Evolutionary conservation across 92 coral and sea anemone genomes (phyloP).

Genomic region (Umimayanthus kanabou): DNA sequence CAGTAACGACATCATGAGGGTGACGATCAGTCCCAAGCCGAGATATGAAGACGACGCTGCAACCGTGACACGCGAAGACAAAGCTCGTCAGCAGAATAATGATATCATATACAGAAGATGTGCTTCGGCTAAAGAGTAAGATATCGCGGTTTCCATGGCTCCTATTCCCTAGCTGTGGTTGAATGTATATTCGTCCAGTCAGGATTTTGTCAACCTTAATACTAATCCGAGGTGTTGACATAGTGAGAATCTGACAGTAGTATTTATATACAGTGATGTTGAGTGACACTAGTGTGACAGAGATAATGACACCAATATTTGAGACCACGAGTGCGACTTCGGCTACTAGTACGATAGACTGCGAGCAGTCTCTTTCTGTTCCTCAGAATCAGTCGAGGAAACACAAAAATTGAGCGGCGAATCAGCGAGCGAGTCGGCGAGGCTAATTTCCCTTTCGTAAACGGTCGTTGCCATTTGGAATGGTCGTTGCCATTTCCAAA

Average conservation of each 20-base stretch:
- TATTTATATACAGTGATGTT: neutral
- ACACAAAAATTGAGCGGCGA: too few species aligned
- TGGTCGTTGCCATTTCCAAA: too few species aligned
- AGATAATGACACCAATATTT: neutral
- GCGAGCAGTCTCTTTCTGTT: too few species aligned
- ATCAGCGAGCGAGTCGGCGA: too few species aligned
- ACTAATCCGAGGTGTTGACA: too few species aligned
- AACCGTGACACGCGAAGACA: neutral
- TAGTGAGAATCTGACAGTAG: neutral
- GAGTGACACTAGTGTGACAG: neutral
- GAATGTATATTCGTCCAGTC: neutral
- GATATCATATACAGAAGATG: conserved; percentile 19
- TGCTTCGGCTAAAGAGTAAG: conserved; percentile 33
- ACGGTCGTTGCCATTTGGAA: too few species aligned
- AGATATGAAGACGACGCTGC: neutral
- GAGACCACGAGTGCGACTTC: neutral
- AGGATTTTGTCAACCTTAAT: too few species aligned
- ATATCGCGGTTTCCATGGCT: too few species aligned
- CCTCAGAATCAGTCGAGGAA: too few species aligned
- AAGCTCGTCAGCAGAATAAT: neutral
- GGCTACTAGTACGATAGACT: neutral
- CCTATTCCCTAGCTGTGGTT: neutral
- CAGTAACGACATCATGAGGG: conserved; percentile 6
- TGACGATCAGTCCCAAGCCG: conserved; percentile 20
- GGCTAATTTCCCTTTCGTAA: too few species aligned